Evolutionary conservation across 2,888 invertebrate species (phyloP), one percentile per base, ranked within the genome.

Genomic region (Alsophila aescularia): DNA sequence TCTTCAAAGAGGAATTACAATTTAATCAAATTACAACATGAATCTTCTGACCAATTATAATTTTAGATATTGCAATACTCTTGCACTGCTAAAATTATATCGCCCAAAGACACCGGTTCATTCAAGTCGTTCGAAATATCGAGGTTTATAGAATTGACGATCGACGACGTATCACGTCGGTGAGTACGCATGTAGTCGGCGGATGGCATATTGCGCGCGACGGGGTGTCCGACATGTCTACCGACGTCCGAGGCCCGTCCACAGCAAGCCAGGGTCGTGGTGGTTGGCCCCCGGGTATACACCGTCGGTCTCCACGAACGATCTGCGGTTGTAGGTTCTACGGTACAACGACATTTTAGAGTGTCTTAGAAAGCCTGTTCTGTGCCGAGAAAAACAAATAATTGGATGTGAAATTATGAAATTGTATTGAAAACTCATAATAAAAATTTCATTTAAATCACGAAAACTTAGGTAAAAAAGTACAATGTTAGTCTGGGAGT

Each of bases 211-310:
- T 8, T 34, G 6, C 31, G 15, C 14, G 52, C 40, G 36, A 50
- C 27, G 2, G 48, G 51, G 47, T 50, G 60, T 42, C 35, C 5
- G 24, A 9, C 49, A 21, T 36, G 80, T 73, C 79, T 90, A 89
- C 76, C 90, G 85, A 52, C 94, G 39, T 76, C 45, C 94, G 64
- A 94, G 90, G 10, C 94, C 94, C 32, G 94, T 87, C 94, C 94
- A 94, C 90, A 94, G 92, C 77, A 94, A 88, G 54, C 91, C 94
- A 31, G 94, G 94, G 80, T 94, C 94, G 70, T 94, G 93, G 63
- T 92, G 92, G 73, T 94, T 93, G 43, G 94, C 93, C 2, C 92
- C 92, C 31, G 93, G 93, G 72, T 94, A 93, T 8, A 83, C 84
- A 5, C 92, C 92, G 69, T 93, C 93, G 65, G 87, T 79, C 70